Base-by-base conservation (phyloP, 1,140 invertebrate genomes). In the Drosophila funebris region DNA sequence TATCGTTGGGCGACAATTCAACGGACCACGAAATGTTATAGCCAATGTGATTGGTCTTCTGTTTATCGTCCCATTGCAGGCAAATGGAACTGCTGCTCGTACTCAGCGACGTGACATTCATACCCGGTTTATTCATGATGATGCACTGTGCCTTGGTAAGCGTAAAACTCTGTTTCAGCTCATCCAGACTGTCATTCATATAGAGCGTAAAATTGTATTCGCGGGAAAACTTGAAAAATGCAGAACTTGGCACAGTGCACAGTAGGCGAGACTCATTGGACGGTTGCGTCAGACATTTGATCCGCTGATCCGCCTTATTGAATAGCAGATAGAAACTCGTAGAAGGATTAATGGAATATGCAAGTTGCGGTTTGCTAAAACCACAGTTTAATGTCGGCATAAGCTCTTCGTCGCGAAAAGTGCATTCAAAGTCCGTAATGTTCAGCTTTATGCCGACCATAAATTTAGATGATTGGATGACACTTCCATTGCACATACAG, bases 401-500 rank as follows among this genome's bases (percentile, higher is more conserved):
- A n/a, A n/a, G n/a, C n/a, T n/a, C n/a, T 1, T 7, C 3, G 4
- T 58, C 36, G n/a, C 2, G 1, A 14, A 11, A 61, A 0, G 0
- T 11, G 9, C 64, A 68, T 3, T 5, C 7, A 6, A 63, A 63
- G 3, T 53, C 36, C 0, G 16, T 4, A 0, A 41, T 18, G 5
- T 9, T 6, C 13, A 52, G 11, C 1, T 24, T 48, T 0, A 63
- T 22, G 3, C 48, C 61, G 13, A 63, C 20, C 61, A 7, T 29
- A 27, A 63, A 22, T n/a, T n/a, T n/a, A n/a, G n/a, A n/a, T n/a
- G n/a, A n/a, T n/a, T n/a, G n/a, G n/a, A n/a, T n/a, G n/a, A n/a
- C n/a, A n/a, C n/a, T 5, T 9, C 4, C 4, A n/a, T 9, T 0
- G 48, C 61, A 63, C 61, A 53, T n/a, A 14, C 61, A 63, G 6